Evolutionary conservation across 2,888 invertebrate species (phyloP).

Genomic region (Conistra vaccinii): DNA sequence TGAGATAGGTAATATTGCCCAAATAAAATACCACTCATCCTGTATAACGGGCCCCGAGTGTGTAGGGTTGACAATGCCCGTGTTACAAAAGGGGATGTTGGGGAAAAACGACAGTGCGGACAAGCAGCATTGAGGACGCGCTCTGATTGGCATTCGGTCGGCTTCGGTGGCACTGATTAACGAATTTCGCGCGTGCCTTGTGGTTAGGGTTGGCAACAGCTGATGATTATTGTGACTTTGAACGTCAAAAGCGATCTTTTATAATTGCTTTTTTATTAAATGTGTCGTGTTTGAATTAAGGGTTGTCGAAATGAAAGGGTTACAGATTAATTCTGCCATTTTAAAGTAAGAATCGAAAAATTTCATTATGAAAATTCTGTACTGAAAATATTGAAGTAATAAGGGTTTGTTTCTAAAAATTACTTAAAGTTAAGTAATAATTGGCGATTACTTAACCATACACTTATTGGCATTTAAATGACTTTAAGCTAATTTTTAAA

Average conservation of each 20-base stretch:
- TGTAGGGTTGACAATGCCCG: constrained; percentile 53
- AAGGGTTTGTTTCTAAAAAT: neutral
- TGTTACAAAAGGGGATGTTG: constrained; percentile 59
- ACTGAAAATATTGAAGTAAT: no score
- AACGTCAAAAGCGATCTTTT: constrained; percentile 21
- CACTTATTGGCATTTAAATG: neutral
- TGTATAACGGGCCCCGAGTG: constrained; percentile 26
- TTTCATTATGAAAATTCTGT: neutral
- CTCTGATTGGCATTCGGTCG: constrained; percentile 76
- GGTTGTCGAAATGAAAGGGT: neutral
- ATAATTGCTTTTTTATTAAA: constrained; percentile 11
- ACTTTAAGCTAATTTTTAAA: neutral
- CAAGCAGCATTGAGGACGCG: constrained; percentile 71
- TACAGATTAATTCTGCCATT: neutral
- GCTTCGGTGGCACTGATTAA: constrained; percentile 78
- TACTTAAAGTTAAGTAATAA: neutral
- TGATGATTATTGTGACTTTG: constrained; percentile 33
- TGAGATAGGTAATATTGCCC: constrained; percentile 50
- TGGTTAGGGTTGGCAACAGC: constrained; percentile 56
- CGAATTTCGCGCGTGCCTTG: constrained; percentile 77
- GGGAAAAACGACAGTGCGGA: constrained; percentile 64
- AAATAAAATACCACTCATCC: constrained; percentile 54
- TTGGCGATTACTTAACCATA: no score
- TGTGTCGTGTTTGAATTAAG: neutral
- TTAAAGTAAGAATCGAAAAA: neutral